phyloP scores from a whole-genome alignment of 2,888 invertebrate species.

The Anthophora plumipes region DNA sequence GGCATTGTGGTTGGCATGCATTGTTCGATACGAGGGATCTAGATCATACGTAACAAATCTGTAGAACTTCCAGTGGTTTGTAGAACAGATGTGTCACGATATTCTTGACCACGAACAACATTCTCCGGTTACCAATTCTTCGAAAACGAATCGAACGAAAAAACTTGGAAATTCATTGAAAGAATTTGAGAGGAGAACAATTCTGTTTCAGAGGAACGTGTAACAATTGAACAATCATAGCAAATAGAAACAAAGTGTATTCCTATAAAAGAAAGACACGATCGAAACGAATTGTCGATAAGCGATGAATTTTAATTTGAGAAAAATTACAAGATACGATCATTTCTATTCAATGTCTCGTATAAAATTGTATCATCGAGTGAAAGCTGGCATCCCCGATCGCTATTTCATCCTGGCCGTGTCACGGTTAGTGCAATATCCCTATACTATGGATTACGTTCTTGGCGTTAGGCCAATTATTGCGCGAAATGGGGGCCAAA shows the following conservation, averaged over 20 bases:
- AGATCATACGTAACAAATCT: neutral
- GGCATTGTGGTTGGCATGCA: conserved; percentile 13
- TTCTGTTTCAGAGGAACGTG: no score
- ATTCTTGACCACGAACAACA: neutral
- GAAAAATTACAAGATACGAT: conserved; percentile 32
- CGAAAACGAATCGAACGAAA: no score
- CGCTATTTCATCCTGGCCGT: conserved; percentile 34
- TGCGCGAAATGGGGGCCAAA: conserved; percentile 57
- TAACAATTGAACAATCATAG: no score
- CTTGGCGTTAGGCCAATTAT: conserved; percentile 65
- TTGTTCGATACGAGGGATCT: conserved; percentile 32
- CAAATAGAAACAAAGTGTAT: no score
- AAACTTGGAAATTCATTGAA: no score
- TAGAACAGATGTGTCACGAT: neutral
- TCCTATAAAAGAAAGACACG: no score
- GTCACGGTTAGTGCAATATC: conserved; percentile 21
- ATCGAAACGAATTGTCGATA: no score
- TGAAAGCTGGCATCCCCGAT: conserved; percentile 58
- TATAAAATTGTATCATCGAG: conserved; percentile 28
- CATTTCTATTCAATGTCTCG: conserved; percentile 4
- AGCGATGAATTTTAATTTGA: neutral
- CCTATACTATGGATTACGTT: conserved; percentile 26
- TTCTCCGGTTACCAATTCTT: no score
- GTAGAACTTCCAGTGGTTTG: neutral
- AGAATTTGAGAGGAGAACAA: no score